These are phyloP conservation scores for Azemiops feae DNA, from an alignment of 2,113 vertebrate genomes.

Conservation along the genomic window DNA sequence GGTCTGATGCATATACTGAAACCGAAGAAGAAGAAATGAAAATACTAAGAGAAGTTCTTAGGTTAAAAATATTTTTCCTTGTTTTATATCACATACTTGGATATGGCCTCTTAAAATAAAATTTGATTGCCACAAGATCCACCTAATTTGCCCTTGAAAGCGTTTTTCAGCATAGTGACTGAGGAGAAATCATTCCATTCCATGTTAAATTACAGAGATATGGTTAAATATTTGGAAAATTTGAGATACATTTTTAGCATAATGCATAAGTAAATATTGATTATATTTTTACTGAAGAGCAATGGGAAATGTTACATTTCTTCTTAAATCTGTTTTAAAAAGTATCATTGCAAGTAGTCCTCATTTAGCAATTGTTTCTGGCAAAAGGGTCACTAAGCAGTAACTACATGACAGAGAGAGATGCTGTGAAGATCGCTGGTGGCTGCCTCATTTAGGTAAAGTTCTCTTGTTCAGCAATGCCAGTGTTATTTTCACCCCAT, in stretches of 20 bases:
- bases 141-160: not conserved
- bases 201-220: not conserved
- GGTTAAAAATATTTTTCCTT: slow-evolving; percentile 67
- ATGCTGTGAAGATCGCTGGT: not conserved
- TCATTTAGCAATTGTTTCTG: not conserved
- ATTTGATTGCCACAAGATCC: not conserved
- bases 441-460: not conserved
- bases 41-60: slow-evolving; percentile 92
- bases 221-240: not conserved
- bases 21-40: slow-evolving; percentile 93
- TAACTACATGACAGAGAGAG: not conserved
- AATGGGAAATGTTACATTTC: not conserved
- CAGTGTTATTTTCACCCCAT: not conserved
- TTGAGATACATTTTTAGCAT: not conserved
- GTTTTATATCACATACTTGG: not conserved
- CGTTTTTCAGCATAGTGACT: not conserved
- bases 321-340: not conserved
- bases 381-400: not conserved
- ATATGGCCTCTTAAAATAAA: not conserved
- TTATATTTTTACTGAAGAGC: not conserved
- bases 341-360: not conserved
- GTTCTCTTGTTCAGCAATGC: not conserved
- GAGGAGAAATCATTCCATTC: not conserved
- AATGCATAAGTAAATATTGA: not conserved
- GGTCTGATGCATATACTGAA: slow-evolving; percentile 87